These are phyloP conservation scores for Platyscapa corneri DNA, from an alignment of 1,140 invertebrate species.

Conservation along the genomic window DNA sequence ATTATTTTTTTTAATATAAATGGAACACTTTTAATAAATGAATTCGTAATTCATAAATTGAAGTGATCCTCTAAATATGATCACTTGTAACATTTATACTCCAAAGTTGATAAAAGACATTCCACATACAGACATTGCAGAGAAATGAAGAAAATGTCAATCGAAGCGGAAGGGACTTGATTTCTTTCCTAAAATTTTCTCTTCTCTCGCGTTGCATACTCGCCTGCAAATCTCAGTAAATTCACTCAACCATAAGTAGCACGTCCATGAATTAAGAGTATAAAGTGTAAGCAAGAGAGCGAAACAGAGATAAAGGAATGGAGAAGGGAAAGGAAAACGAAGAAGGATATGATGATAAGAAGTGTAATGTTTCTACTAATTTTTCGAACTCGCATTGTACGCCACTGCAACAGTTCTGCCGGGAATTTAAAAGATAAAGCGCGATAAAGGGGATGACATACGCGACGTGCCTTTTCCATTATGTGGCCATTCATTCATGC, in stretches of 20 bases:
- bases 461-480: slow-evolving; percentile 60
- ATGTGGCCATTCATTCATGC: slow-evolving; percentile 48
- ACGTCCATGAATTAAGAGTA: slow-evolving; percentile 24
- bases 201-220: neutral
- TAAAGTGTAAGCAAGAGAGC: neutral
- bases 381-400: slow-evolving; percentile 34
- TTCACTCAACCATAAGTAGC: neutral
- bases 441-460: slow-evolving; percentile 53
- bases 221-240: neutral
- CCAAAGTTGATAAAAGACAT: neutral
- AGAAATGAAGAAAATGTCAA: slow-evolving; percentile 28
- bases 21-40: no score
- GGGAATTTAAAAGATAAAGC: slow-evolving; percentile 52
- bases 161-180: slow-evolving; percentile 36
- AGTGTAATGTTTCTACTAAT: slow-evolving; percentile 56
- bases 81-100: neutral
- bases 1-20: no score
- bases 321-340: neutral
- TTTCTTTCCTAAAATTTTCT: neutral
- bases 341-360: slow-evolving; percentile 41
- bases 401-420: slow-evolving; percentile 36
- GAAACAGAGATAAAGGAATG: neutral
- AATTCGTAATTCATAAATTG: no score
- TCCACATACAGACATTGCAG: neutral
- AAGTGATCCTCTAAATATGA: no score